Evolutionary conservation across 2,797 vertebrate species (phyloP), one percentile per base, ranked within the genome.

Genomic region (Thamnophis elegans): DNA sequence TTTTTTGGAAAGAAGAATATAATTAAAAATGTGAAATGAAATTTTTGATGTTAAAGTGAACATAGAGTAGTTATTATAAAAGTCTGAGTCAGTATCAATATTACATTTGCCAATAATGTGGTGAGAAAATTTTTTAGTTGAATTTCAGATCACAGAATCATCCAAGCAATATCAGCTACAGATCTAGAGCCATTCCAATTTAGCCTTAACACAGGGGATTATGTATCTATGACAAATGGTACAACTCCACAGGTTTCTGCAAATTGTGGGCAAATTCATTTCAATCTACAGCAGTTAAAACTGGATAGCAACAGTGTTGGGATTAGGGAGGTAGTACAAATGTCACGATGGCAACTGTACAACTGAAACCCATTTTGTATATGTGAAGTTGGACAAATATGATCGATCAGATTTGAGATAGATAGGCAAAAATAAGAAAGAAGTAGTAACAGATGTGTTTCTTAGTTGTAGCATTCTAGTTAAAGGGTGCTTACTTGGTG

Each of bases 21-120:
- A 88, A 94, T 96, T 95, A 94, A 95, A 60, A 92, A 10, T 92
- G 93, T 95, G 94, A 94, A 95, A 94, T 20, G 65, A 96, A 95
- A 58, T 12, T 0, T 90, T 95, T 92, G 32, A 95, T 94, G 91
- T 95, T 94, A 92, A 93, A 93, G 53, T 94, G 56, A 94, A 58
- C 62, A 87, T 62, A 92, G 36, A 88, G 85, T 89, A 73, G 92
- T 92, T 91, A 86, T 94, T 93, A 3, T 91, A 89, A 18, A 10
- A 28, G 56, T 51, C 60, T 36, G 53, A 68, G 87, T 89, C 5
- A 13, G 7, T 14, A 25, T 5, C 87, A 90, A 32, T 62, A 56
- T 16, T 82, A 26, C 65, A 51, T 88, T 85, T 89, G 51, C 16
- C 11, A 55, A 53, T 58, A 89, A 32, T 73, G 8, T 32, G 13